Percentiles rank a stretch among this genome's conserved stretches.
These are phyloP conservation scores for Cephus pygmeus DNA, from an alignment of 2,888 invertebrate species.

Conservation along the genomic window DNA sequence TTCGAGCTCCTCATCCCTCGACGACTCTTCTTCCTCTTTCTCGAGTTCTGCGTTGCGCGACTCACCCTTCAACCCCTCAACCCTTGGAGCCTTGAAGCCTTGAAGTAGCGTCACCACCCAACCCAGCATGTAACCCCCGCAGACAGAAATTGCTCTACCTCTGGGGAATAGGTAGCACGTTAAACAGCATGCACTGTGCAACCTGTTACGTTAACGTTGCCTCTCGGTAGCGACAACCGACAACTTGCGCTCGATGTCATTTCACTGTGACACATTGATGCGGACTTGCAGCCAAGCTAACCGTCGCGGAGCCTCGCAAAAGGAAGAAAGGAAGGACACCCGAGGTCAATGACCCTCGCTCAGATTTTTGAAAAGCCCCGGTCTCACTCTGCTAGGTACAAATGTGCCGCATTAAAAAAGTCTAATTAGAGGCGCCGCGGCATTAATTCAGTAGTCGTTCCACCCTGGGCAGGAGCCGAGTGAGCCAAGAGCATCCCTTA, in stretches of 20 bases:
- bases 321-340: no score
- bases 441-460: constrained; percentile 52
- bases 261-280: constrained; percentile 25
- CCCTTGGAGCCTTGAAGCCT: not conserved
- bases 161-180: constrained; percentile 10
- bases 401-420: constrained; percentile 40
- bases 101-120: constrained; percentile 25
- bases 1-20: constrained; percentile 9
- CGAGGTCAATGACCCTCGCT: no score
- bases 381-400: not conserved
- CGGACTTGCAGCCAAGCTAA: constrained; percentile 6
- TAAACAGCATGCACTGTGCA: constrained; percentile 32
- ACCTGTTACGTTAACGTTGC: constrained; percentile 48
- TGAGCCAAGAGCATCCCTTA: constrained; percentile 50
- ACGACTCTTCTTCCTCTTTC: not conserved
- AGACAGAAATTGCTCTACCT: constrained; percentile 39
- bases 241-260: not conserved
- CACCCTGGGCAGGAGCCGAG: constrained; percentile 20
- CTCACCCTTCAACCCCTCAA: not conserved
- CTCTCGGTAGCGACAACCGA: constrained; percentile 17
- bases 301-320: no score
- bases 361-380: not conserved
- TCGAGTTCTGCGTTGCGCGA: not conserved
- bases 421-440: constrained; percentile 57
- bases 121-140: constrained; percentile 30